Evolutionary conservation across 2,888 invertebrate species (phyloP).

Genomic region (Tetranychus piercei): DNA sequence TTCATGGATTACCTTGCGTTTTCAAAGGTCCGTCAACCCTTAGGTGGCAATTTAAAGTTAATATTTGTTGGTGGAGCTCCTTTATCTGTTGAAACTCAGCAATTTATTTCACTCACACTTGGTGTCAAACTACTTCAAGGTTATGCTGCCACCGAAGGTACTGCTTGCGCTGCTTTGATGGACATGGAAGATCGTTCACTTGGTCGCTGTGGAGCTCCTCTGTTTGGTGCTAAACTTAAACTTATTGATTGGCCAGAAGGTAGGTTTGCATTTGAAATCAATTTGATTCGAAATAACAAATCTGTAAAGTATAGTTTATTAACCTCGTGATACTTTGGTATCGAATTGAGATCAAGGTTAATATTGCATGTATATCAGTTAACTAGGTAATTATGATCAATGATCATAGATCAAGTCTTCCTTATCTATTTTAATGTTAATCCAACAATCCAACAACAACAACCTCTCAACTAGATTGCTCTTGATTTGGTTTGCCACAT

Average conservation of each 20-base stretch:
- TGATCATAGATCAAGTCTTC: neutral
- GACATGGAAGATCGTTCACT: slow-evolving; percentile 44
- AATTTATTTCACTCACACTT: slow-evolving; percentile 55
- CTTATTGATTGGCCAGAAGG: slow-evolving; percentile 83
- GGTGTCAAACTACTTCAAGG: slow-evolving; percentile 44
- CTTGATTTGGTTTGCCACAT: no score
- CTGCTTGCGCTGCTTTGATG: slow-evolving; percentile 54
- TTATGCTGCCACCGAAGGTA: slow-evolving; percentile 92
- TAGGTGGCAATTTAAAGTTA: slow-evolving; percentile 71
- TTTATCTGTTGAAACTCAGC: slow-evolving; percentile 77
- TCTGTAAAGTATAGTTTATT: neutral
- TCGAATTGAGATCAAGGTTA: neutral
- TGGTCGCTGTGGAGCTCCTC: slow-evolving; percentile 73
- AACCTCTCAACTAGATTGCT: no score
- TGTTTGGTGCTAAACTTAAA: slow-evolving; percentile 61
- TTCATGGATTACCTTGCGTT: slow-evolving; percentile 18
- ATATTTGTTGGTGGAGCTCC: slow-evolving; percentile 88
- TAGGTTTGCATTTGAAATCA: neutral
- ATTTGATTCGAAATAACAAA: no score
- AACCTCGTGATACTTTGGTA: neutral
- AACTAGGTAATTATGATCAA: neutral
- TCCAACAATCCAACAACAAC: neutral
- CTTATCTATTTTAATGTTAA: neutral
- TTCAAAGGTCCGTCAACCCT: slow-evolving; percentile 33
- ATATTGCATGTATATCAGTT: neutral